Evolutionary conservation across 2,113 vertebrate genomes (phyloP).

Genomic region (Atrichornis clamosus): DNA sequence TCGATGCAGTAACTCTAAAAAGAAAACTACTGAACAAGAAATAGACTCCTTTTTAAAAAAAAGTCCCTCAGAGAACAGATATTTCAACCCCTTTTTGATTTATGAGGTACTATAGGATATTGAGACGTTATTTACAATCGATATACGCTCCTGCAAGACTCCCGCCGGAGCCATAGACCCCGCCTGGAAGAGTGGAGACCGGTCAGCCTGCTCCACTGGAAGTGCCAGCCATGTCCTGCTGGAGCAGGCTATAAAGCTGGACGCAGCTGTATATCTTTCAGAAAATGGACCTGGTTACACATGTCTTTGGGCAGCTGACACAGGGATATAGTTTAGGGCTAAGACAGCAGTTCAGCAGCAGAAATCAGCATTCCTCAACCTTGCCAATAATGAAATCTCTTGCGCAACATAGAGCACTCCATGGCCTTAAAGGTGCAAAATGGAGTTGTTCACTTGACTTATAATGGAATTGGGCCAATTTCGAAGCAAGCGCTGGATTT

Average conservation of each 20-base stretch:
- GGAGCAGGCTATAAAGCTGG: constrained; percentile 41
- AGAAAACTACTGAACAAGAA: constrained; percentile 49
- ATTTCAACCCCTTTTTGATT: constrained; percentile 67
- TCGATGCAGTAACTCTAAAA: neutral
- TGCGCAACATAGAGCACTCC: neutral
- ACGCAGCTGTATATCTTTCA: constrained; percentile 47
- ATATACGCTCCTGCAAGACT: constrained; percentile 59
- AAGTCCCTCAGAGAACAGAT: constrained; percentile 55
- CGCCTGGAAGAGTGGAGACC: constrained; percentile 21
- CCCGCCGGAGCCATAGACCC: constrained; percentile 60
- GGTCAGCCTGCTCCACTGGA: constrained; percentile 41
- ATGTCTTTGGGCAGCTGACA: constrained; percentile 36
- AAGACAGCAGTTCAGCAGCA: neutral
- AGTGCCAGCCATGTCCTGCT: constrained; percentile 45
- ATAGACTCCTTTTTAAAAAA: constrained; percentile 6
- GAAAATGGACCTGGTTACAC: constrained; percentile 48
- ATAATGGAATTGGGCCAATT: constrained; percentile 36
- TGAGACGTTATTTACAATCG: constrained; percentile 73
- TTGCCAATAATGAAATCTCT: neutral
- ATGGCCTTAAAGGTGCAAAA: constrained; percentile 37
- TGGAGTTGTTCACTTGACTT: constrained; percentile 46
- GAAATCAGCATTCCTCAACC: constrained; percentile 2
- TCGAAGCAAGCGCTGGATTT: neutral
- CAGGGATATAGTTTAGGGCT: neutral
- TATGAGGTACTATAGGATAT: constrained; percentile 66